Percentiles rank a stretch among this genome's conserved stretches.
phyloP scores from a whole-genome alignment of 2,888 invertebrate species.

The Idaea aversata region DNA sequence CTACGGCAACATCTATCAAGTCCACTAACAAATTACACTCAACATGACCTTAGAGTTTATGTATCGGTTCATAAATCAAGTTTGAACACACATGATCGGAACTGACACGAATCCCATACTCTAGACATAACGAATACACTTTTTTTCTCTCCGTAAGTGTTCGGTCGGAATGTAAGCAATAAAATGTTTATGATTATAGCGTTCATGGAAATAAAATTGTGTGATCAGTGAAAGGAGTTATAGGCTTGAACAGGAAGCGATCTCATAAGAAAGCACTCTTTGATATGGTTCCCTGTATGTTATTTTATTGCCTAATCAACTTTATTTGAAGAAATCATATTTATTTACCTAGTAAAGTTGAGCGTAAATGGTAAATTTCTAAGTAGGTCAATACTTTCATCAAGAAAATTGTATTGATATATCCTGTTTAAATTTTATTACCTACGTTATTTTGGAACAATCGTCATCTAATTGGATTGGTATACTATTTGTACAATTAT shows the following conservation, averaged over 20 bases:
- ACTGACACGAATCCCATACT: slow-evolving; percentile 66
- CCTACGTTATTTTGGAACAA: not conserved
- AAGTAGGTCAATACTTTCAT: not conserved
- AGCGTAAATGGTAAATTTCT: not conserved
- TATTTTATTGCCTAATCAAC: slow-evolving; percentile 42
- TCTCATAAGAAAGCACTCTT: slow-evolving; percentile 42
- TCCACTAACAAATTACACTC: slow-evolving; percentile 42
- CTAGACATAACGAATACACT: slow-evolving; percentile 45
- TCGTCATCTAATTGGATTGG: not conserved
- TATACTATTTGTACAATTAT: not conserved
- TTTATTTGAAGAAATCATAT: slow-evolving; percentile 42
- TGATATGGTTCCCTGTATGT: slow-evolving; percentile 43
- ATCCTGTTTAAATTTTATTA: not conserved
- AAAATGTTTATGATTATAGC: slow-evolving; percentile 76
- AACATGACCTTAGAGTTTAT: slow-evolving; percentile 27
- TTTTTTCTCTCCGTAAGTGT: slow-evolving; percentile 47
- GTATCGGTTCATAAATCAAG: slow-evolving; percentile 61
- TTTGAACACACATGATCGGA: slow-evolving; percentile 58
- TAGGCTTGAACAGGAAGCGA: slow-evolving; percentile 45
- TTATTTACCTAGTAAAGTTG: slow-evolving; percentile 16
- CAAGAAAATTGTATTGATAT: not conserved
- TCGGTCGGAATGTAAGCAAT: slow-evolving; percentile 67
- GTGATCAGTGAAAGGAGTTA: slow-evolving; percentile 62
- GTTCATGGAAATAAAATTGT: slow-evolving; percentile 72
- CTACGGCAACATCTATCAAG: slow-evolving; percentile 16